Evolutionary conservation across 2,888 invertebrate species (phyloP).

Genomic region (Leuctra nigra): DNA sequence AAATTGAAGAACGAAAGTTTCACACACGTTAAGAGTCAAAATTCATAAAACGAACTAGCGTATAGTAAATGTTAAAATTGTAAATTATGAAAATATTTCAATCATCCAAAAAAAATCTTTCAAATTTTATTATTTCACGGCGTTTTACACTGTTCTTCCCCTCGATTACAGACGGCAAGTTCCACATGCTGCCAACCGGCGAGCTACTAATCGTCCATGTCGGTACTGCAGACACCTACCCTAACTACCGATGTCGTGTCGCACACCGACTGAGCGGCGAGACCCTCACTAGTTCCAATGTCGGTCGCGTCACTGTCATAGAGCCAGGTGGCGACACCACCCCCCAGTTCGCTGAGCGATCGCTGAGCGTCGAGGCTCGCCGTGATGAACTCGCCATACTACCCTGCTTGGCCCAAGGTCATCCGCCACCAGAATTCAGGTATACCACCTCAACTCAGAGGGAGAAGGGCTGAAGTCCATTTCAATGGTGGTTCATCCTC

Average conservation of each 20-base stretch:
- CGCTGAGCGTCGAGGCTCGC: constrained; percentile 25
- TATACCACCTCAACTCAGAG: too few species aligned
- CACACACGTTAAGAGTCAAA: too few species aligned
- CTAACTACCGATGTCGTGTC: constrained; percentile 33
- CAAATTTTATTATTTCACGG: too few species aligned
- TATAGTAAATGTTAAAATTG: too few species aligned
- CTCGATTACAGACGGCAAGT: constrained; percentile 31
- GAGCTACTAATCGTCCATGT: constrained; percentile 33
- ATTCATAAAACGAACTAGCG: too few species aligned
- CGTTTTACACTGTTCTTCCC: too few species aligned
- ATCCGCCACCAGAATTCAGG: constrained; percentile 29
- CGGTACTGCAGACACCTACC: constrained; percentile 31
- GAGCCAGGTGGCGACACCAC: constrained; percentile 24
- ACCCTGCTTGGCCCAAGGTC: constrained; percentile 27
- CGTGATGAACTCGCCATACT: constrained; percentile 29
- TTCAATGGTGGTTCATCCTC: too few species aligned
- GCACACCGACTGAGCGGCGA: constrained; percentile 33
- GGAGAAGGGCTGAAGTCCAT: too few species aligned
- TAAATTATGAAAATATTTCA: too few species aligned
- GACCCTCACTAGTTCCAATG: constrained; percentile 30
- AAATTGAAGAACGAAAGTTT: too few species aligned
- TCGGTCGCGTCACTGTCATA: constrained; percentile 26
- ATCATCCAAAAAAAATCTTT: too few species aligned
- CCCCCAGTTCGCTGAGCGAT: constrained; percentile 25
- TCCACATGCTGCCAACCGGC: constrained; percentile 34